Percentiles rank a stretch among this genome's conserved stretches.
These are phyloP conservation scores for Oscheius myriophilus DNA, from an alignment of 2,888 invertebrate species.

Conservation along the genomic window DNA sequence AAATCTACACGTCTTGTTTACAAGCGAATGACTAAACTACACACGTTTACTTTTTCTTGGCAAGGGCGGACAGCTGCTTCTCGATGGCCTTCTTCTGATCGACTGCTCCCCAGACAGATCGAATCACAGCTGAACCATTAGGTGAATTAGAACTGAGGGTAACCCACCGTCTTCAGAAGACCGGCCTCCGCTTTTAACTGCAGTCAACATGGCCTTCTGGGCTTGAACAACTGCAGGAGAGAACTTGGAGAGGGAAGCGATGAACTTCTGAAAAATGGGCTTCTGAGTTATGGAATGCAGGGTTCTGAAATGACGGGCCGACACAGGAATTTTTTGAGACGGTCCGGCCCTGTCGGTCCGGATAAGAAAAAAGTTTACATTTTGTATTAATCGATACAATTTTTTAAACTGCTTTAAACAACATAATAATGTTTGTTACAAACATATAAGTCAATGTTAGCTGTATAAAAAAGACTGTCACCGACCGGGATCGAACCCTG, in stretches of 20 bases:
- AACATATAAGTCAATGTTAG: no score
- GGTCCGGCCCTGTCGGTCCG: no score
- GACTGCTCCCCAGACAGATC: constrained; percentile 40
- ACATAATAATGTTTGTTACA: no score
- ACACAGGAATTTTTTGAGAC: no score
- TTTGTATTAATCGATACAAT: no score
- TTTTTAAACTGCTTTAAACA: no score
- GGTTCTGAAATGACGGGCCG: no score
- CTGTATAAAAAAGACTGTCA: no score
- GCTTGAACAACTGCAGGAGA: constrained; percentile 35
- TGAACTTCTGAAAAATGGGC: constrained; percentile 30
- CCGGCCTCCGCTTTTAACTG: constrained; percentile 28
- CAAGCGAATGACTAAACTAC: neutral
- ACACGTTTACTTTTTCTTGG: constrained; percentile 34
- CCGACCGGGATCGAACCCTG: no score
- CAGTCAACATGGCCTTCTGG: constrained; percentile 46
- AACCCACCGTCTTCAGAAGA: constrained; percentile 33
- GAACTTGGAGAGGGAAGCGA: constrained; percentile 30
- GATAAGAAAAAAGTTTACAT: no score
- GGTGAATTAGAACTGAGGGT: neutral
- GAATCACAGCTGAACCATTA: constrained; percentile 29
- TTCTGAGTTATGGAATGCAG: neutral
- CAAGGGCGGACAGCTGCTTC: constrained; percentile 42
- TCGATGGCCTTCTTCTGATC: constrained; percentile 41
- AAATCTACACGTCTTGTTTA: no score